Conservation (phyloP, 2,113 vertebrate genomes). For the Riparia riparia region DNA sequence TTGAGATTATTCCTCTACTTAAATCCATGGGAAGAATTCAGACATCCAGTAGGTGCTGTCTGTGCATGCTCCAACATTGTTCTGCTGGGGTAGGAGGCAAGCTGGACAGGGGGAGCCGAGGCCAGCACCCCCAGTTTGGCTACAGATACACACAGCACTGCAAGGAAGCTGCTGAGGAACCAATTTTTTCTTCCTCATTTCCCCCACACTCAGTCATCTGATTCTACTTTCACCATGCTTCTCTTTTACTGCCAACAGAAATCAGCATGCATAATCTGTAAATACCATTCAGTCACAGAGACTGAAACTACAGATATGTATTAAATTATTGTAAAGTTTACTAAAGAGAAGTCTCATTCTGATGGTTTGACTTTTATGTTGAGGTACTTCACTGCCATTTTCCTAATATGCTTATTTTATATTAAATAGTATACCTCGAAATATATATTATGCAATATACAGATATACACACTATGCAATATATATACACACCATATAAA, state of each 20-base stretch:
- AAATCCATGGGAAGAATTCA: neutral
- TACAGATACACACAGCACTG: neutral
- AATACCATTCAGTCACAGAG: neutral
- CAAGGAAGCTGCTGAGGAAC: neutral
- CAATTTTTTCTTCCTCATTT: neutral
- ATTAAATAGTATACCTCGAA: neutral
- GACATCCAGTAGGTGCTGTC: neutral
- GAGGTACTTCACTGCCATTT: neutral
- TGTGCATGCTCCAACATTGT: neutral
- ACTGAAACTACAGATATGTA: neutral
- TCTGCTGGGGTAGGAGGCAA: neutral
- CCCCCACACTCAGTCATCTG: neutral
- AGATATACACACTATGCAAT: neutral
- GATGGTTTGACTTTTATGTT: neutral
- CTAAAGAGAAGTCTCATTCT: neutral
- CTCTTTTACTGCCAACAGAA: neutral
- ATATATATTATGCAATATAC: neutral
- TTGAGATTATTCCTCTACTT: neutral
- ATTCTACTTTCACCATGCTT: neutral
- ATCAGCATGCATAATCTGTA: neutral
- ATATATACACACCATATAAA: neutral
- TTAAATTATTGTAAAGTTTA: neutral
- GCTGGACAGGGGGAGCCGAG: rapidly evolving
- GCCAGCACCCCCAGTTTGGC: neutral
- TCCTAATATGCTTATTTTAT: neutral